Evolutionary conservation across 1,140 invertebrate genomes (phyloP), one percentile per base, ranked within the genome.

Genomic region (Probaryconus sp.): DNA sequence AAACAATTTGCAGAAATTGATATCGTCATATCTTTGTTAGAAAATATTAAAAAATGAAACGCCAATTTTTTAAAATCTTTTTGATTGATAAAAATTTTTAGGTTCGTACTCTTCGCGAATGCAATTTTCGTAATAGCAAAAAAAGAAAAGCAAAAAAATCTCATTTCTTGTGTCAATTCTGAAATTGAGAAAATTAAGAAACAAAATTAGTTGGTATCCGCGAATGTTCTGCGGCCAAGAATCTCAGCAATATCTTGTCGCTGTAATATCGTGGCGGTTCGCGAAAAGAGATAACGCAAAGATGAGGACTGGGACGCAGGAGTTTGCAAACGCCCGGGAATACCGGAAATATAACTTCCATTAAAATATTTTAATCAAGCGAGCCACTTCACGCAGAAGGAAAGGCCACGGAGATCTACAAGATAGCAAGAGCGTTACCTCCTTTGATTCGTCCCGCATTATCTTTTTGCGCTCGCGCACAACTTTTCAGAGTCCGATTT

Each of bases 351-450:
- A 43, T 43, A 43, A 43, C 40, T 43, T 43, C 40, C 40, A 43
- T 43, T 43, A 43, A 43, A 43, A 43, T 43, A 43, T 43, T 43
- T 43, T 43, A 43, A 43, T 43, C 40, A 43, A 43, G 40, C 40
- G 20, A 43, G 40, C 21, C 11, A 11, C 20, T 26, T 43, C 40
- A 14, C 20, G 40, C 40, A 24, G 40, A 43, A 43, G 40, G 40
- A 24, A 43, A 43, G 18, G n/a, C 18, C 20, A 5, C n/a, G 40
- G 1, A 10, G 20, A 24, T 43, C 11, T 7, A 5, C n/a, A 38
- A 38, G 35, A 38, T 38, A 38, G 16, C 14, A 9, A 38, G 35
- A 17, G n/a, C 35, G 35, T 38, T 38, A 38, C 18, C 13, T 38
- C 35, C 14, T 38, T 14, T 38, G 16, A 38, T 17, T 38, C 5